Base-by-base conservation (phyloP, 2,113 vertebrate genomes). In the Scopus umbretta region DNA sequence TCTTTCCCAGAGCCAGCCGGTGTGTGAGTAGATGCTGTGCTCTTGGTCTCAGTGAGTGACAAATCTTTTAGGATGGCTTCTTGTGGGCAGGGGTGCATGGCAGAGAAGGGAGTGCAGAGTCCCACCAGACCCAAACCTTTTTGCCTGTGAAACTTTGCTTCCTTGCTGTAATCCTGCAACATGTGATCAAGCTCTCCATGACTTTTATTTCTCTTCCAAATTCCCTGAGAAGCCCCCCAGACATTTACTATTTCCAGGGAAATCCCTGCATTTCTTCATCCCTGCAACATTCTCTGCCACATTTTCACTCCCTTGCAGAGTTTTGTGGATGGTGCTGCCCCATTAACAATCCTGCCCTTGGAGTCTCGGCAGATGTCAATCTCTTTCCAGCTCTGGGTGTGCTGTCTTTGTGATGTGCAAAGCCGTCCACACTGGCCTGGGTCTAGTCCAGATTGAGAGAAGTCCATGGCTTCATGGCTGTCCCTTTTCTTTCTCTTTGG, bases 281-380 rank as follows among this genome's bases (percentile, higher is more conserved):
- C 52, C n/a, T 42, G 10, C 7, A 29, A 53, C 5, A 13, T 14
- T 75, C 56, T 62, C 13, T 16, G 38, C n/a, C 36, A 9, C 1
- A 0, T 76, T 43, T 40, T 56, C 12, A 3, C 7, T 88, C 19
- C 23, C 50, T 13, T 21, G 34, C 21, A 40, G 53, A 3, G 34
- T 7, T 3, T 1, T 49, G 52, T 23, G 62, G 56, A 0, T 19
- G 32, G 4, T 16, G 3, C 29, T 55, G 59, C 16, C 16, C 34
- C 3, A 0, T 45, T 11, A 20, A 26, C 56, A 3, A 3, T 9
- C 1, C 50, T 80, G 80, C 25, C 34, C 27, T 6, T 0, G 3
- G 25, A 49, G 7, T 23, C 27, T 34, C 6, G 7, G 58, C 32
- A 43, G 18, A 11, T 1, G 3, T 6, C 56, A 19, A 7, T 8